Base-by-base conservation (phyloP, 2,888 invertebrate species). In the Drosophila paracracens region DNA sequence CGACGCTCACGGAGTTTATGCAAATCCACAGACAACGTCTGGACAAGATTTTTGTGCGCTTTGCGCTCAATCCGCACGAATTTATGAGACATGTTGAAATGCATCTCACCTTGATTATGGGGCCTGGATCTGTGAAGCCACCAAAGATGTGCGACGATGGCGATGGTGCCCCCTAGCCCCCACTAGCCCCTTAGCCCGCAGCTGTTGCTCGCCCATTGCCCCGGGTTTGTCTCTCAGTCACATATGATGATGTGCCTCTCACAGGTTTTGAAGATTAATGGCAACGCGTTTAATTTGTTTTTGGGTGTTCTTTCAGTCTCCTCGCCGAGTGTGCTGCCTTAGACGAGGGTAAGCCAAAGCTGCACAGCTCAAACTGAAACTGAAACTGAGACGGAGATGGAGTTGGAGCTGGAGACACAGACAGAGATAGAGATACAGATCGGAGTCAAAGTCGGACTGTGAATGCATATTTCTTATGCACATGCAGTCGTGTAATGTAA, bases 21-120 rank as follows among this genome's bases (percentile, higher is more conserved):
- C 84, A 88, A 88, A 88, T 83, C 74, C 58, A 43, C 29, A 57
- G 62, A 46, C 70, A 53, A 59, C 70, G 73, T 71, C 79, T 60
- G 81, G 78, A 79, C 80, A 75, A 80, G 83, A 86, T 83, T 87
- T 83, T 58, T 66, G 74, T 82, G 79, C 69, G 76, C 62, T 79
- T 67, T 80, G 88, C 74, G 85, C 85, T 82, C 83, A 87, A 89
- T 85, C 88, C 88, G 82, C 76, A 77, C 78, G 89, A 91, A 92
- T 92, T 92, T 92, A 92, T 91, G 92, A 91, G 92, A 86, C 91
- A 90, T 91, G 91, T 90, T 91, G 91, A 91, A 92, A 91, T 92
- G 91, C 91, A 91, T 92, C 91, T 92, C 92, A 92, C 91, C 92
- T 92, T 90, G 90, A 90, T 91, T 89, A 83, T 79, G 76, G 57